Base-by-base conservation (phyloP, 2,113 vertebrate species). In the Heterotis niloticus region DNA sequence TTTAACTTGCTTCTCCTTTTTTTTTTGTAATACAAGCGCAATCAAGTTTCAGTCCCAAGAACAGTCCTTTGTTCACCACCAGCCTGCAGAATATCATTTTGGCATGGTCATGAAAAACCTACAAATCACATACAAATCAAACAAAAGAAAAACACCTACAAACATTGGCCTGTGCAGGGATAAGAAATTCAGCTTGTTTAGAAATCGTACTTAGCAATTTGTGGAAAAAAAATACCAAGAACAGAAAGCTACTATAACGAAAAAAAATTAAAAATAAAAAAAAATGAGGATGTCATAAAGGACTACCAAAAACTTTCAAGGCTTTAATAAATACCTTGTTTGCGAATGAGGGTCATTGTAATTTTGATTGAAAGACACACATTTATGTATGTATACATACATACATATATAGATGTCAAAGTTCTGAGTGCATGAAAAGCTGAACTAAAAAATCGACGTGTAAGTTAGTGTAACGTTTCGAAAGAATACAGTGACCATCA, bases 41-140 rank as follows among this genome's bases (percentile, higher is more conserved):
- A 96, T 99, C 96, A 98, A 97, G 95, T 97, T 96, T 97, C 94
- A 96, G 92, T 96, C 94, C 92, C 89, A 92, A 94, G 93, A 96
- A 96, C 93, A 96, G 95, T 96, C 92, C 91, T 93, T 94, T 93
- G 77, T 95, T 94, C 93, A 94, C 90, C 89, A 90, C 94, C 95
- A 96, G 95, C 95, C 93, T 90, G 90, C 90, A 91, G 90, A 95
- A 95, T 59, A 54, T 93, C 92, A 92, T 95, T 93, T 94, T 94
- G 95, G 95, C 96, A 90, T 94, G 92, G 95, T 95, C 94, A 94
- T 92, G 92, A 92, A 95, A 93, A 89, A 92, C 94, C 90, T 93
- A 93, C 91, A 93, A 84, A 83, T 91, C 90, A 87, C 88, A 86
- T 89, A 92, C 91, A 92, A 90, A 91, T 90, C 85, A 86, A 29